These are phyloP conservation scores for Alcis repandata DNA, from an alignment of 2,888 invertebrate genomes.

Conservation along the genomic window DNA sequence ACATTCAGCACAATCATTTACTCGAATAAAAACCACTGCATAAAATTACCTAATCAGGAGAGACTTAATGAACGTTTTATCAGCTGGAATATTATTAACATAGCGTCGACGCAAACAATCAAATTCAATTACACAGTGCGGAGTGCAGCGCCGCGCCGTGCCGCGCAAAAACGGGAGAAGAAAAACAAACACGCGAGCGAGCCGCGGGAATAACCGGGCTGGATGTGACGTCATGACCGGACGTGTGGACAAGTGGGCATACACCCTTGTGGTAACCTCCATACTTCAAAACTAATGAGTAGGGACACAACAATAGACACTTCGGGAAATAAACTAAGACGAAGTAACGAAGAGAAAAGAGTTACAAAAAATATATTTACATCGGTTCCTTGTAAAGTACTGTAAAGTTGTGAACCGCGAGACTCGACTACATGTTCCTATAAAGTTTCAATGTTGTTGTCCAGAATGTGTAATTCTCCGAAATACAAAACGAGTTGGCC, in stretches of 20 bases:
- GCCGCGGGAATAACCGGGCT: background rate
- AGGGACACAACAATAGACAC: background rate
- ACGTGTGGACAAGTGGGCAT: background rate
- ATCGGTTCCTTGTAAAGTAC: background rate
- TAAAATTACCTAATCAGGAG: constrained; percentile 13
- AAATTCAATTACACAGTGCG: constrained; percentile 56
- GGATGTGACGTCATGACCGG: background rate
- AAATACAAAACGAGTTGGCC: background rate
- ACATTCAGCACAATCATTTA: background rate
- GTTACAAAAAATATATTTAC: no score
- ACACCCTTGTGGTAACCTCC: no score
- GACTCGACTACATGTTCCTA: background rate
- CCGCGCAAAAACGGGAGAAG: background rate
- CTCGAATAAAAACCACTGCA: constrained; percentile 3
- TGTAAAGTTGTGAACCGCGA: no score
- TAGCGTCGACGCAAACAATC: constrained; percentile 51
- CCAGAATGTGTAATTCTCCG: background rate
- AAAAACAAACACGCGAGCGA: no score
- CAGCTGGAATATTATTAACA: constrained; percentile 47
- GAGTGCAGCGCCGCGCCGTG: background rate
- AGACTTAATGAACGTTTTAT: constrained; percentile 27
- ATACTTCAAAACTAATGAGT: background rate
- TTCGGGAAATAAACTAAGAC: no score
- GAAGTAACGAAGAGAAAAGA: no score
- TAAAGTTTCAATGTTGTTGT: background rate